Evolutionary conservation across 2,888 invertebrate species (phyloP).

Genomic region (Apamea sordens): DNA sequence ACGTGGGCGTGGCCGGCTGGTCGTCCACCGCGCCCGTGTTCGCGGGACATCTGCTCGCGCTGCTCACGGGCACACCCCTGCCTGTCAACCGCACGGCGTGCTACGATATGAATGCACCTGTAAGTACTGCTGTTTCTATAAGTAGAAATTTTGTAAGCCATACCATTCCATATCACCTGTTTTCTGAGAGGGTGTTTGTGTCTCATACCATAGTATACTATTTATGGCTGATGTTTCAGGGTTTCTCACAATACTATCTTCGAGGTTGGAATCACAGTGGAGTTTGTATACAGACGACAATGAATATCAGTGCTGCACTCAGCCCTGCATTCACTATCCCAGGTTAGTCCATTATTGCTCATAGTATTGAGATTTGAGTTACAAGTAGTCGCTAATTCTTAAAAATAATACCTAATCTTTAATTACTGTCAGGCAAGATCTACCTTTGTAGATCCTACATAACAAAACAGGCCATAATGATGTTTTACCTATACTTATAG

Average conservation of each 20-base stretch:
- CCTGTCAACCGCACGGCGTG: conserved; percentile 72
- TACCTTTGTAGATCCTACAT: background rate
- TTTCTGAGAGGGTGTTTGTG: background rate
- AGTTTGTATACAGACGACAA: conserved; percentile 93
- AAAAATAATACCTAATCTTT: background rate
- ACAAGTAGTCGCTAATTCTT: background rate
- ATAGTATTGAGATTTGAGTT: conserved; percentile 1
- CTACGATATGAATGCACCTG: conserved; percentile 69
- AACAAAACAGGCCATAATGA: background rate
- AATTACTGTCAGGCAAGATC: background rate
- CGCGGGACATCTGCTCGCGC: conserved; percentile 91
- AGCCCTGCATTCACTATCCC: conserved; percentile 95
- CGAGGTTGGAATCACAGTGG: conserved; percentile 92
- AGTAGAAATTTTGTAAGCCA: background rate
- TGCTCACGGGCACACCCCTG: conserved; percentile 90
- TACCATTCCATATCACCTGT: background rate
- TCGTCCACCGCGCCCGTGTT: conserved; percentile 88
- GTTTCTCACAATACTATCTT: conserved; percentile 91
- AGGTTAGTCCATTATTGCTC: conserved; percentile 85
- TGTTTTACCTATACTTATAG: background rate
- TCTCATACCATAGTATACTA: background rate
- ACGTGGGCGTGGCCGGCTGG: conserved; percentile 87
- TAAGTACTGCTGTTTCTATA: conserved; percentile 58
- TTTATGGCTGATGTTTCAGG: conserved; percentile 73
- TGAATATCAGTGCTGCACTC: conserved; percentile 93